Percentiles rank a stretch among this genome's conserved stretches.
Evolutionary conservation across 2,888 invertebrate genomes (phyloP).

Genomic region (Argynnis bischoffii): DNA sequence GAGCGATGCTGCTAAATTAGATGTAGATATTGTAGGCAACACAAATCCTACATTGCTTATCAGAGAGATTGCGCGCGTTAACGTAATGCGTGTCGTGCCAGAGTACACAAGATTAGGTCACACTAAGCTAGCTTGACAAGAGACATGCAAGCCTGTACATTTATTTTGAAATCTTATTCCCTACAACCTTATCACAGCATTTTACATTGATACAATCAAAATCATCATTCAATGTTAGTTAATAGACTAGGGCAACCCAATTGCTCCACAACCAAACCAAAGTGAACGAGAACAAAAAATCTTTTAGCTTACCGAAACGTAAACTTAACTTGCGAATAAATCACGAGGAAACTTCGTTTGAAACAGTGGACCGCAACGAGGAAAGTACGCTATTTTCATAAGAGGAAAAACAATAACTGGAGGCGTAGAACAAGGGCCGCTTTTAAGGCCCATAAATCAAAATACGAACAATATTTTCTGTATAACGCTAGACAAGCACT

Average conservation of each 20-base stretch:
- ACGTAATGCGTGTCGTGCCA: constrained; percentile 35
- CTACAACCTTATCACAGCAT: constrained; percentile 8
- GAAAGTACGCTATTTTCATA: constrained; percentile 75
- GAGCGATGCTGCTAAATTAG: constrained; percentile 13
- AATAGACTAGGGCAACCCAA: constrained; percentile 20
- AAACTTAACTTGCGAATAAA: constrained; percentile 58
- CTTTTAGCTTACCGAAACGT: constrained; percentile 60
- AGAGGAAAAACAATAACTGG: constrained; percentile 78
- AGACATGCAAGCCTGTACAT: constrained; percentile 31
- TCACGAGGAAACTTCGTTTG: constrained; percentile 56
- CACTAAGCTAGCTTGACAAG: constrained; percentile 36
- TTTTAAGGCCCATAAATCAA: constrained; percentile 80
- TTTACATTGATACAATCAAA: neutral
- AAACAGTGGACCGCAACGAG: constrained; percentile 60
- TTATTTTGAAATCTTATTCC: constrained; percentile 18
- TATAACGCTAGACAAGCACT: constrained; percentile 64
- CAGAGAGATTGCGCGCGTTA: constrained; percentile 34
- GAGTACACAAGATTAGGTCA: constrained; percentile 36
- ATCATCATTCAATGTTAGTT: neutral
- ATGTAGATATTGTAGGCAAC: constrained; percentile 24
- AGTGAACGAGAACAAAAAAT: constrained; percentile 38
- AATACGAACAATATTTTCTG: constrained; percentile 74
- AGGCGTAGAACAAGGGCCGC: constrained; percentile 70
- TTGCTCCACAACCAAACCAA: constrained; percentile 25
- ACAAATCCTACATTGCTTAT: constrained; percentile 35